Conservation (phyloP, 2,797 vertebrate species). For the Fistularia commersonii region DNA sequence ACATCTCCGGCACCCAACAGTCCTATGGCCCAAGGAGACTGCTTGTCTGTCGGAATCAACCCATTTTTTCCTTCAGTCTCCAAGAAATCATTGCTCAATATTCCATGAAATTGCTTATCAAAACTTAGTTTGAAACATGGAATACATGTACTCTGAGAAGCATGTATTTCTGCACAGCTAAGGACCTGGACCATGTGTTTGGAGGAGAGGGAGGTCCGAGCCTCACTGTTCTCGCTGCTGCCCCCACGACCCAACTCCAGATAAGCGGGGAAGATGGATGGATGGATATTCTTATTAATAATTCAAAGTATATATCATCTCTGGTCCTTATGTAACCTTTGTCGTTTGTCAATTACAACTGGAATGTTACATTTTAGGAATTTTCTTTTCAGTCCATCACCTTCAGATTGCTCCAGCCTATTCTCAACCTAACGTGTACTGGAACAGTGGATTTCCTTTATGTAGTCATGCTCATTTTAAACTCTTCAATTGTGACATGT, state of each 20-base stretch:
- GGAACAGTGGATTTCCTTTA: constrained; percentile 8
- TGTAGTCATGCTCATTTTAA: constrained; percentile 1
- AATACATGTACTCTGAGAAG: constrained; percentile 3
- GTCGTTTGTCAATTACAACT: background rate
- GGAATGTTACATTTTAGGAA: too few relatives aligned
- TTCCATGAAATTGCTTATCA: constrained; percentile 1
- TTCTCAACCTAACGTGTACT: constrained; percentile 1
- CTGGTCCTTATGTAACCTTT: background rate
- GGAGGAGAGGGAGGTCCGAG: too few relatives aligned
- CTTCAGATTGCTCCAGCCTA: constrained; percentile 11
- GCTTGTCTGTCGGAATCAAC: constrained; percentile 17
- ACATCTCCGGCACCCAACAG: constrained; percentile 32
- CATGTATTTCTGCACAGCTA: background rate
- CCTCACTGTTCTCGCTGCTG: too few relatives aligned
- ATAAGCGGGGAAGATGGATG: too few relatives aligned
- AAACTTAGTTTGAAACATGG: constrained; percentile 4
- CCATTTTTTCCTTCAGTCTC: background rate
- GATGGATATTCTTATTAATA: too few relatives aligned
- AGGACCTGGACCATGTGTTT: too few relatives aligned
- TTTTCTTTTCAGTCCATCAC: background rate
- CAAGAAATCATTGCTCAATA: constrained; percentile 11
- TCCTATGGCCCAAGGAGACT: constrained; percentile 15
- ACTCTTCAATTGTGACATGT: background rate
- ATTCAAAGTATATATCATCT: too few relatives aligned
- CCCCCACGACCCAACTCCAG: too few relatives aligned